Evolutionary conservation across 92 coral and sea anemone species (phyloP).

Genomic region (Porites rus): DNA sequence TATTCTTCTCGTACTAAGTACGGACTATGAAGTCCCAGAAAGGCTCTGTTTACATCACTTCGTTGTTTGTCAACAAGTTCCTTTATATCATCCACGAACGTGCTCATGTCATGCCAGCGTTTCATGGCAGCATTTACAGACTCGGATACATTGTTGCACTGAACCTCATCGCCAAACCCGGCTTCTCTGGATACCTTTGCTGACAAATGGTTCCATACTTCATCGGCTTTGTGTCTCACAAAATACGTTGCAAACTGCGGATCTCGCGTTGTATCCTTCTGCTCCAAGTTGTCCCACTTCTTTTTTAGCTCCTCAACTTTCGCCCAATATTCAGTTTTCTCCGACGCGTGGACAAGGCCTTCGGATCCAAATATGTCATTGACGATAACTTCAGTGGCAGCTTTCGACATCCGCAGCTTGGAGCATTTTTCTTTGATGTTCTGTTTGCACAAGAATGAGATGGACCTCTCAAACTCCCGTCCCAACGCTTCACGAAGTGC

Average conservation of each 20-base stretch:
- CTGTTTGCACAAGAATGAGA: constrained; percentile 55
- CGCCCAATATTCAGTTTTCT: neutral
- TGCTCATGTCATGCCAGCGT: constrained; percentile 64
- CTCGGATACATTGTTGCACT: constrained; percentile 44
- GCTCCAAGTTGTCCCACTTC: constrained; percentile 44
- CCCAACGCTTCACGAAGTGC: constrained; percentile 63
- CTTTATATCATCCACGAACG: constrained; percentile 57
- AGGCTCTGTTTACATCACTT: constrained; percentile 53
- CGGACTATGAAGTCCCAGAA: constrained; percentile 57
- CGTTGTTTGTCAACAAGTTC: constrained; percentile 42
- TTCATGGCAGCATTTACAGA: constrained; percentile 52
- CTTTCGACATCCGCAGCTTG: constrained; percentile 19
- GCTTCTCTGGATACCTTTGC: too few relatives aligned
- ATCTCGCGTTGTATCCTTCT: constrained; percentile 22
- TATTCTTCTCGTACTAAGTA: constrained; percentile 49
- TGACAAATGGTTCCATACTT: too few relatives aligned
- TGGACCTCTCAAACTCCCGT: constrained; percentile 73
- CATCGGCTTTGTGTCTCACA: neutral
- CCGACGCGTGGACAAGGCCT: constrained; percentile 29
- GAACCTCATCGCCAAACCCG: neutral
- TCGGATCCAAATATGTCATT: constrained; percentile 56
- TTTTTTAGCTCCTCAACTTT: too few relatives aligned
- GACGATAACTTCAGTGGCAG: neutral
- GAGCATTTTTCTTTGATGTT: too few relatives aligned
- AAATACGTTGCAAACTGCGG: constrained; percentile 45